Evolutionary conservation across 1,140 invertebrate species (phyloP), one percentile per base, ranked within the genome.

Genomic region (Diprion similis): DNA sequence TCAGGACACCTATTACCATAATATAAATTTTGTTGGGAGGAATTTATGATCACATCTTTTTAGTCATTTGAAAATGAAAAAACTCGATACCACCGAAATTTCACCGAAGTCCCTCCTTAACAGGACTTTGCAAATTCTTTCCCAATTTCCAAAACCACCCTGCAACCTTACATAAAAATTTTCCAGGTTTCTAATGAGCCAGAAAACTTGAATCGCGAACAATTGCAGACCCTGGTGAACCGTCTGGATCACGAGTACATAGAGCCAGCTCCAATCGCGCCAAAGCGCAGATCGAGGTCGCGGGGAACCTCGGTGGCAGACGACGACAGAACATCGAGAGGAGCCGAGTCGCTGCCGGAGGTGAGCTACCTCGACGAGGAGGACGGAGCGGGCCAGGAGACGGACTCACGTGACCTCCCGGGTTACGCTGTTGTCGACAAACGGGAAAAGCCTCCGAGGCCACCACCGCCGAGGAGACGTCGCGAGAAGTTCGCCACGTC

Each of bases 391-490:
- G 77, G 79, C 47, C 77, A 82, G 2, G 85, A 81, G 73, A 79
- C 79, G 11, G 82, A 76, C 47, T 66, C 64, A 6, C 79, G 10
- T 11, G 90, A 91, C 79, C 88, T 86, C 72, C 90, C 91, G 69
- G 92, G 92, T 10, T 94, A 94, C 76, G 92, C 93, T 9, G 88
- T 91, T 8, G 91, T 94, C 6, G 93, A 93, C 45, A 92, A 93
- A 82, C 80, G 77, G 77, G 89, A 86, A 78, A 91, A 81, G 11
- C 84, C 90, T 51, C 89, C 90, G 8, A 89, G 89, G 37, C 89
- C 90, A 51, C 91, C 91, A 51, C 89, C 90, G 0, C 90, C 90
- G 1, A 88, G 89, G 47, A 87, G 89, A 71, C 90, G 88, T 82
- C 87, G 88, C 90, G 90, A 73, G 72, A 90, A 83, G 70, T 89